Evolutionary conservation across 2,888 invertebrate species (phyloP).

Genomic region (Pyrgus malvae): DNA sequence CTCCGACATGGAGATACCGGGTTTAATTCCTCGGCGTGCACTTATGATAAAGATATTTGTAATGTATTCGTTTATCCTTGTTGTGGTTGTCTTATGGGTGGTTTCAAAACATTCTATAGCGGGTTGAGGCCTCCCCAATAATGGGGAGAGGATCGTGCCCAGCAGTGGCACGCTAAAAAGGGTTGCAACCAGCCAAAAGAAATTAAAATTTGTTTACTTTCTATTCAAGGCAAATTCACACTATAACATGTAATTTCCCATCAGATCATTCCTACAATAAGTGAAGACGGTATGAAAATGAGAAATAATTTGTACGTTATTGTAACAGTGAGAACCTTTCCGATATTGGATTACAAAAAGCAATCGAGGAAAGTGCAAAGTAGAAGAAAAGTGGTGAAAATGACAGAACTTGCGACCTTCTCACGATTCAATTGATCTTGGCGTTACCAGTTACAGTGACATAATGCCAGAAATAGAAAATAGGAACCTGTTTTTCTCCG

Average conservation of each 20-base stretch:
- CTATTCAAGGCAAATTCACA: neutral
- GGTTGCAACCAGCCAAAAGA: too few species aligned
- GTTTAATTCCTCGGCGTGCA: too few species aligned
- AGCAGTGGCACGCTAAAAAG: too few species aligned
- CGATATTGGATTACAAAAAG: conserved; percentile 26
- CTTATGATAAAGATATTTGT: too few species aligned
- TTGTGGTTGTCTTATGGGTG: too few species aligned
- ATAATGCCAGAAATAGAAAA: neutral
- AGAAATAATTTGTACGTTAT: conserved; percentile 11
- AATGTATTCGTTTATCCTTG: too few species aligned
- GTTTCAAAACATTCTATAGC: too few species aligned
- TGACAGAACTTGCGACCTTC: conserved; percentile 53
- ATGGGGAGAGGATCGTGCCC: too few species aligned
- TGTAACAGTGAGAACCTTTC: conserved; percentile 7
- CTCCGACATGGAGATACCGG: too few species aligned
- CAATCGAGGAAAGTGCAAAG: conserved; percentile 50
- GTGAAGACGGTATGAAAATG: conserved; percentile 2
- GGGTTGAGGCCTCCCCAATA: too few species aligned
- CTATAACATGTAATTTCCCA: neutral
- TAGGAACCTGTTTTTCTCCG: too few species aligned
- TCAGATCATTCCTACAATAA: neutral
- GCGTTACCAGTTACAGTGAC: neutral
- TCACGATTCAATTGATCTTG: conserved; percentile 36
- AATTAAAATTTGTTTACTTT: neutral
- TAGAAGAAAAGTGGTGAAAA: conserved; percentile 62